Percentiles rank a stretch among this genome's conserved stretches.
phyloP scores from a whole-genome alignment of 2,888 invertebrate genomes.

The Leptopilina myrica region DNA sequence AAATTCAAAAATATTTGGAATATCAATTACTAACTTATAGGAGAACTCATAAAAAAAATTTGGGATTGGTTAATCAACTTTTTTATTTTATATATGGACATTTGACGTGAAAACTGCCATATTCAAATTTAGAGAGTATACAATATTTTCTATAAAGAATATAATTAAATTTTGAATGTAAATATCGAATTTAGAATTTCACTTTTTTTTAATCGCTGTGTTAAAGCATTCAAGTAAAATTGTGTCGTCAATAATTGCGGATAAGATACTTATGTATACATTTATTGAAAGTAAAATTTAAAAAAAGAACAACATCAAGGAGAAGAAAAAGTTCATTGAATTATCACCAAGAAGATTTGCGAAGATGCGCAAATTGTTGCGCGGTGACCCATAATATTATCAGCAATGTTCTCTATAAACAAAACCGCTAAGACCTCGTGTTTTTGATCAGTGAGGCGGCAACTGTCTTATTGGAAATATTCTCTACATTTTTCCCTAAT shows the following conservation, averaged over 20 bases:
- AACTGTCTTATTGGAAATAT: slow-evolving; percentile 58
- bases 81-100: no score
- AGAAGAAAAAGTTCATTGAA: not conserved
- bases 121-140: not conserved
- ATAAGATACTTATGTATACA: not conserved
- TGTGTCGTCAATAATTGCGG: no score
- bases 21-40: no score
- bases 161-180: not conserved
- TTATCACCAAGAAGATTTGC: slow-evolving; percentile 3
- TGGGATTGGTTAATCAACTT: no score
- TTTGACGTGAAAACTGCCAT: no score
- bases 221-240: no score
- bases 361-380: slow-evolving; percentile 18
- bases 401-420: slow-evolving; percentile 62
- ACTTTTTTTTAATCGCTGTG: no score
- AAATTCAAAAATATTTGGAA: no score
- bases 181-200: not conserved
- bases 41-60: no score
- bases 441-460: slow-evolving; percentile 69
- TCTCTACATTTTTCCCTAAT: slow-evolving; percentile 35
- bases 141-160: not conserved
- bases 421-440: slow-evolving; percentile 70
- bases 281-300: not conserved
- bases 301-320: no score
- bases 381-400: slow-evolving; percentile 6